These are phyloP conservation scores for Bradynema listronoti DNA, from an alignment of 1,140 invertebrate genomes.

Conservation along the genomic window DNA sequence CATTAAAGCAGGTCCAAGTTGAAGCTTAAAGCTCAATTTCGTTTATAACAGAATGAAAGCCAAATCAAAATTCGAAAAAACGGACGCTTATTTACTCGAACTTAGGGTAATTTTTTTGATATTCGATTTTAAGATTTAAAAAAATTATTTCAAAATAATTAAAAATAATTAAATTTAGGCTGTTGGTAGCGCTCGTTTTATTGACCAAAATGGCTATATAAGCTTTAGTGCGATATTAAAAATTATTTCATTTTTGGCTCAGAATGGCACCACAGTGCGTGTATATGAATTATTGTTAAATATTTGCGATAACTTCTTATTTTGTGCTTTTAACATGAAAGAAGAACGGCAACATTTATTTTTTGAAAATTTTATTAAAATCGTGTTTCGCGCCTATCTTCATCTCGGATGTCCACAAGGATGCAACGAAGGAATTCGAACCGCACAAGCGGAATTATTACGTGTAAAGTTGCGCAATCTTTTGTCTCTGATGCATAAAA, in stretches of 20 bases:
- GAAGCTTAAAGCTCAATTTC: no score
- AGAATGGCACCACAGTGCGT: slow-evolving; percentile 34
- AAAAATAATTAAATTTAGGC: slow-evolving; percentile 65
- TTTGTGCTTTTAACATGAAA: slow-evolving; percentile 36
- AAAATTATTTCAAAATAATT: no score
- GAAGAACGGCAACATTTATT: slow-evolving; percentile 24
- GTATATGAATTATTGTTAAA: slow-evolving; percentile 54
- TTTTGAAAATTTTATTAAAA: slow-evolving; percentile 61
- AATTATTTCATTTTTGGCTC: slow-evolving; percentile 52
- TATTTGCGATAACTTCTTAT: slow-evolving; percentile 43
- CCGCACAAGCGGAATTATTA: slow-evolving; percentile 78
- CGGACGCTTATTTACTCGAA: no score
- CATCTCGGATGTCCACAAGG: slow-evolving; percentile 86
- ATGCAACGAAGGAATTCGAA: slow-evolving; percentile 71
- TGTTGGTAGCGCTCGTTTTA: slow-evolving; percentile 79
- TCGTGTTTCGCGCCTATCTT: slow-evolving; percentile 67
- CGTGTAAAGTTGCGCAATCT: slow-evolving; percentile 74
- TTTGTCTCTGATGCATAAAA: slow-evolving; percentile 66
- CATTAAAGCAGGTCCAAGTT: no score
- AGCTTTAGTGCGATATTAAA: slow-evolving; percentile 82
- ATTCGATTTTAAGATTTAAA: no score
- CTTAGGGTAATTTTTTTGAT: no score
- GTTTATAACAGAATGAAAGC: no score
- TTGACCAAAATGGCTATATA: slow-evolving; percentile 86
- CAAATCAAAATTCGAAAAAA: no score